Percentiles rank a stretch among this genome's conserved stretches.
These are phyloP conservation scores for Hirtodrosophila duncani DNA, from an alignment of 2,888 invertebrate species.

Conservation along the genomic window DNA sequence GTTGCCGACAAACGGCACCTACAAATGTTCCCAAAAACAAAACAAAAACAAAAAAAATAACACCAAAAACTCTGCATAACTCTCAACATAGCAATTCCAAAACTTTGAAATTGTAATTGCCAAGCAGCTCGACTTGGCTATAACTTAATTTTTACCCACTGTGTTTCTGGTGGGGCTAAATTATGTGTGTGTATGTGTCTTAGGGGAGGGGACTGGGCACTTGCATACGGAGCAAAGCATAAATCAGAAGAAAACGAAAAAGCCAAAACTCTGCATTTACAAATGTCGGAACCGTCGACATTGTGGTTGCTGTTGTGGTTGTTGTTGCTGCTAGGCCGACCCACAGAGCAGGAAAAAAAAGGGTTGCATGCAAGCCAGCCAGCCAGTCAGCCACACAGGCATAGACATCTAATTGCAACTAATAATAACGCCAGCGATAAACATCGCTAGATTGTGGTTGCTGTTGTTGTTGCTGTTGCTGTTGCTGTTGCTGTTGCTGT, in stretches of 20 bases:
- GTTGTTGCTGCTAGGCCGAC: not conserved
- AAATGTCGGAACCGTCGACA: slow-evolving; percentile 30
- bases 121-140: slow-evolving; percentile 20
- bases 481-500: too few species aligned
- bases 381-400: slow-evolving; percentile 52
- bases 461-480: too few species aligned
- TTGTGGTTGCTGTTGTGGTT: slow-evolving; percentile 7
- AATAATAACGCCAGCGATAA: slow-evolving; percentile 68
- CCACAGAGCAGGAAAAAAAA: slow-evolving; percentile 27
- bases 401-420: slow-evolving; percentile 69
- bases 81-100: not conserved
- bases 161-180: slow-evolving; percentile 8
- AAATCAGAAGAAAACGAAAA: slow-evolving; percentile 54
- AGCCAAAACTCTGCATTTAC: slow-evolving; percentile 30
- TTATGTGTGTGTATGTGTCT: slow-evolving; percentile 15
- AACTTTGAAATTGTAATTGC: slow-evolving; percentile 18
- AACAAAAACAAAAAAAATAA: slow-evolving; percentile 29
- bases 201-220: slow-evolving; percentile 5
- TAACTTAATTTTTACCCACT: slow-evolving; percentile 18
- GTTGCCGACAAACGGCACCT: slow-evolving; percentile 22
- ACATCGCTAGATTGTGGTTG: slow-evolving; percentile 28
- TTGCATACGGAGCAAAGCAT: slow-evolving; percentile 34
- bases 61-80: slow-evolving; percentile 11
- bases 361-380: slow-evolving; percentile 49
- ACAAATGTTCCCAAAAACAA: slow-evolving; percentile 24